Base-by-base conservation (phyloP, 2,113 vertebrate species). In the Myotis lucifugus region DNA sequence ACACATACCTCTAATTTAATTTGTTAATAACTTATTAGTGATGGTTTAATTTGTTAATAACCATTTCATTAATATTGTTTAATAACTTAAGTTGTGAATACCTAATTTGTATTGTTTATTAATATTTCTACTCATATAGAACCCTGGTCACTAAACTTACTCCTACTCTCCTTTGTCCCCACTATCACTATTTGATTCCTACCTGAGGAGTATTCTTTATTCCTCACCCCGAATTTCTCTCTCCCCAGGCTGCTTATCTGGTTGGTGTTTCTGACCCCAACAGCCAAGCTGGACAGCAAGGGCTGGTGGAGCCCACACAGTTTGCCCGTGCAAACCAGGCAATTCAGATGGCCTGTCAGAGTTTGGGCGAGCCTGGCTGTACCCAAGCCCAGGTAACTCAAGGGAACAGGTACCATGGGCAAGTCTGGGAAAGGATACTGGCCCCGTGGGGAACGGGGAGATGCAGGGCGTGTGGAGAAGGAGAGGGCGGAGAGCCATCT, bases 341-440 rank as follows among this genome's bases (percentile, higher is more conserved):
- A 12, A 99, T 99, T 97, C 99, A 99, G 97, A 99, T 99, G 99
- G 99, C 99, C 94, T 99, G 99, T 93, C 99, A 99, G 98, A 99
- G 99, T 98, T 97, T 99, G 74, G 99, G 99, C 95, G 99, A 99
- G 90, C 99, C 99, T 10, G 99, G 99, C 79, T 99, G 99, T 96
- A 99, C 99, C 1, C 99, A 99, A 97, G 99, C 99, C 40, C 99
- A 99, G 99, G 99, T 99, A 98, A 97, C 91, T 29, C 6, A 23
- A 32, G 34, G 37, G 15, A 40, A 3, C 27, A 52, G n/a, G 17
- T 74, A 0, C 72, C 25, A 4, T 3, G 48, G 14, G 12, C 40
- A 46, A 66, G 61, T 48, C 34, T 42, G 5, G 3, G 50, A 61
- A 84, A 69, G 59, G 2, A 0, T 10, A 1, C 14, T 3, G 12